A percentile compares a stretch with the other conserved stretches of the same genome.
These are phyloP conservation scores for Egretta garzetta DNA, from an alignment of 2,113 vertebrate species.

Conservation along the genomic window DNA sequence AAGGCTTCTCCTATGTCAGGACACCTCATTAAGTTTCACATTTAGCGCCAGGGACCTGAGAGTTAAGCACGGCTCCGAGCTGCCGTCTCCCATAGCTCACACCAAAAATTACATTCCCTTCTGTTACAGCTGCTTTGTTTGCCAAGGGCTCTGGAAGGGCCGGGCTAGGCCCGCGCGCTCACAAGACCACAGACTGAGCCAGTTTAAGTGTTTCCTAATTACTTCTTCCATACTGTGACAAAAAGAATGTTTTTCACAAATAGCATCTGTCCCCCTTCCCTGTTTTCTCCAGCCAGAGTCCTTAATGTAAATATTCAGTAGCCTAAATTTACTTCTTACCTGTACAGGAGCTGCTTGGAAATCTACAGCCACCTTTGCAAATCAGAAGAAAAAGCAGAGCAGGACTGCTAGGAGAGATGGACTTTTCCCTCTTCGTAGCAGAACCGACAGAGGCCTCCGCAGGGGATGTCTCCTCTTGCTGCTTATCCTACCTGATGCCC, in stretches of 20 bases:
- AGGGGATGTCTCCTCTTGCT: background rate
- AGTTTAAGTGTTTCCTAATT: background rate
- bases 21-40: background rate
- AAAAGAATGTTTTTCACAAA: background rate
- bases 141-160: background rate
- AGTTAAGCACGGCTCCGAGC: background rate
- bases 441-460: background rate
- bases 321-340: background rate
- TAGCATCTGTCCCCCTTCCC: background rate
- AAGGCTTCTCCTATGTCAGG: fast-evolving
- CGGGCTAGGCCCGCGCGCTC: background rate
- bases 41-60: fast-evolving
- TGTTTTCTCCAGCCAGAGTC: background rate
- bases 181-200: fast-evolving
- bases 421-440: background rate
- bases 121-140: background rate
- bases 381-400: slow-evolving; percentile 56
- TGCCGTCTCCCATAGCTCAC: background rate
- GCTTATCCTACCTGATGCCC: background rate
- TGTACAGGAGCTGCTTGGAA: slow-evolving; percentile 79
- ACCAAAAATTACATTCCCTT: background rate
- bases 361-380: slow-evolving; percentile 74
- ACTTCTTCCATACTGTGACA: background rate
- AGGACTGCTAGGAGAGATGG: slow-evolving; percentile 6
- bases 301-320: background rate